These are phyloP conservation scores for Lepilemur ruficaudatus DNA, from an alignment of 2,797 vertebrate species.

Conservation along the genomic window DNA sequence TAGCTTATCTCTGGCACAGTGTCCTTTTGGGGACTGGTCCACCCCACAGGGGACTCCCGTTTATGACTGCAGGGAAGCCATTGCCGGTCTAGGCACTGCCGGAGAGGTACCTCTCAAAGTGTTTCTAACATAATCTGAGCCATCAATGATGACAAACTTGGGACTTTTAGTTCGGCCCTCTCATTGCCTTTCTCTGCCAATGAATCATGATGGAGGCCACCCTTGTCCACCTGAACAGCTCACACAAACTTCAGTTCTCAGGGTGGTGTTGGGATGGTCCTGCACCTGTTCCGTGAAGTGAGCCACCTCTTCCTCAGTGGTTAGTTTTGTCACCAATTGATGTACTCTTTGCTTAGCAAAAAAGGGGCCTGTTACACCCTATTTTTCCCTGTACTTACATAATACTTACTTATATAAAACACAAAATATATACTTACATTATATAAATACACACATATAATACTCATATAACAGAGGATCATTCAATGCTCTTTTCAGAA, in stretches of 20 bases:
- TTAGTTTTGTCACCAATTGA: not conserved
- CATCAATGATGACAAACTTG: no score
- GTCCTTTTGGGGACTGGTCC: not conserved
- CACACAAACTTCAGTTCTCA: not conserved
- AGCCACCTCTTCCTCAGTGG: not conserved
- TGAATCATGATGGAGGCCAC: not conserved
- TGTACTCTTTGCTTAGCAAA: not conserved
- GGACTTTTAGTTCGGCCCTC: not conserved
- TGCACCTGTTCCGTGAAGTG: no score
- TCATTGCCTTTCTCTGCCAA: not conserved
- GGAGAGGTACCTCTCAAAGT: no score
- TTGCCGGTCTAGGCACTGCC: not conserved
- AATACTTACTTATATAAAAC: not conserved
- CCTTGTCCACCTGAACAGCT: not conserved
- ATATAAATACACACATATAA: not conserved
- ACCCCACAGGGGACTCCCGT: not conserved
- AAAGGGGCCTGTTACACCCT: not conserved
- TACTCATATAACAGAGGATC: not conserved
- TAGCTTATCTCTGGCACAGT: not conserved
- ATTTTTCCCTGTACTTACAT: not conserved
- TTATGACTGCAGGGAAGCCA: not conserved
- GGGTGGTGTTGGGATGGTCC: no score
- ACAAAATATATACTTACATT: not conserved
- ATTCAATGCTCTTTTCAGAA: not conserved
- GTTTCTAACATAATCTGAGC: not conserved